These are phyloP conservation scores for Coturnix japonica DNA, from an alignment of 2,113 vertebrate species.

Conservation along the genomic window DNA sequence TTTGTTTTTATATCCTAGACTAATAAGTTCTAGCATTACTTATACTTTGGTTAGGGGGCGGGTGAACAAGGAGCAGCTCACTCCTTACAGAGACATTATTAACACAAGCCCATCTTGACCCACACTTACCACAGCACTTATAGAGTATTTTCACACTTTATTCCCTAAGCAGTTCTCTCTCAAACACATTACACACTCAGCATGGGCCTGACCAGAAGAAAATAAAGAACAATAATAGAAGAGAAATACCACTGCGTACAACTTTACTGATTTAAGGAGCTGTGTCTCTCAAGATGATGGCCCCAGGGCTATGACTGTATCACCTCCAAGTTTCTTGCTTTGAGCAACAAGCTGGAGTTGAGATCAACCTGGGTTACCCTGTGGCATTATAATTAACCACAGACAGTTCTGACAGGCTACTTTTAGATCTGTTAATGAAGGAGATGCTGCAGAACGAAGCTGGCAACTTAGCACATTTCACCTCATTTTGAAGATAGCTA, in stretches of 20 bases:
- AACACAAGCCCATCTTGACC: rapidly evolving
- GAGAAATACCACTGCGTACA: neutral
- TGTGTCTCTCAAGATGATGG: neutral
- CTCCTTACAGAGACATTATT: neutral
- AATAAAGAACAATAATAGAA: neutral
- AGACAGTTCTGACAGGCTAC: neutral
- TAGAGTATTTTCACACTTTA: neutral
- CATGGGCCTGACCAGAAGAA: neutral
- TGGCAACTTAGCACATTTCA: neutral
- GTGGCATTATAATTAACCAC: neutral
- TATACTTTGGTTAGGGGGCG: neutral
- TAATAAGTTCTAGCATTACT: neutral
- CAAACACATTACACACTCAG: neutral
- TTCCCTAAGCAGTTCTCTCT: neutral
- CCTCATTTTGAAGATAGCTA: neutral
- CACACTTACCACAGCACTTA: rapidly evolving
- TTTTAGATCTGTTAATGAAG: neutral
- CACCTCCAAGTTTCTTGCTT: neutral
- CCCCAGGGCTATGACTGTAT: neutral
- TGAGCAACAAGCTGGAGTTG: neutral
- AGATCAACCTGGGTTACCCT: neutral
- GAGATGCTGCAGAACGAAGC: neutral
- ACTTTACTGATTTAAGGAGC: neutral
- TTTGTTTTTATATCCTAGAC: rapidly evolving
- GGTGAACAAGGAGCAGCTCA: neutral